Evolutionary conservation across 2,113 vertebrate genomes (phyloP).

Genomic region (Strix aluco): DNA sequence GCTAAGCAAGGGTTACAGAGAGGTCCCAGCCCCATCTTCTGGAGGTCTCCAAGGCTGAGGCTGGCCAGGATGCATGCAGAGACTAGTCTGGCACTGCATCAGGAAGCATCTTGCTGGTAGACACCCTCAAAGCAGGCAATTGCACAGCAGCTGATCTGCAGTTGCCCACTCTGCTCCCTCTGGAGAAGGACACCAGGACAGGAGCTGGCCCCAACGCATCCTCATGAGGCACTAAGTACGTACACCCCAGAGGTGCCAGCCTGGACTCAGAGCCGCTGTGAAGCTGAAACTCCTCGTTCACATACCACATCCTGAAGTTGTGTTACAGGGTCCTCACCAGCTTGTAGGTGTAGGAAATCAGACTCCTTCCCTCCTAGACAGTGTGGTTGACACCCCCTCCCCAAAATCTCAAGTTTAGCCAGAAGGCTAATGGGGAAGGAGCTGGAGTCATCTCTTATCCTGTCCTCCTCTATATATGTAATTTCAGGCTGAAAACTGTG

Average conservation of each 20-base stretch:
- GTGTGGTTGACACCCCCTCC: not conserved
- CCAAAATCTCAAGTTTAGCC: not conserved
- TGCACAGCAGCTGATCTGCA: not conserved
- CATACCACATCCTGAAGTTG: rapidly evolving
- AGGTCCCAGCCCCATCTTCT: not conserved
- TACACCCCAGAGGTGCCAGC: not conserved
- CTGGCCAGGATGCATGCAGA: not conserved
- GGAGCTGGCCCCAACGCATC: not conserved
- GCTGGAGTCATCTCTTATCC: not conserved
- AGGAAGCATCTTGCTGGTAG: not conserved
- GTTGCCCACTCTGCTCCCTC: not conserved
- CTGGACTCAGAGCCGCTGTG: not conserved
- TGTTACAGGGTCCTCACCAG: not conserved
- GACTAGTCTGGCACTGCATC: not conserved
- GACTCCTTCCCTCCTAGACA: not conserved
- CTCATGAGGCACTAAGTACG: not conserved
- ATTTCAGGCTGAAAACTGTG: not conserved
- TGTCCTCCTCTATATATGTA: not conserved
- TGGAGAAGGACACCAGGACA: rapidly evolving
- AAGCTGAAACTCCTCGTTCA: not conserved
- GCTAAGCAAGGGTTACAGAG: not conserved
- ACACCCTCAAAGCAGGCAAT: not conserved
- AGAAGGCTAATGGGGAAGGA: not conserved
- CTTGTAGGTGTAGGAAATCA: not conserved
- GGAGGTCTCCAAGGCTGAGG: not conserved